phyloP scores from a whole-genome alignment of 1,140 invertebrate genomes.

The Sitophilus oryzae region DNA sequence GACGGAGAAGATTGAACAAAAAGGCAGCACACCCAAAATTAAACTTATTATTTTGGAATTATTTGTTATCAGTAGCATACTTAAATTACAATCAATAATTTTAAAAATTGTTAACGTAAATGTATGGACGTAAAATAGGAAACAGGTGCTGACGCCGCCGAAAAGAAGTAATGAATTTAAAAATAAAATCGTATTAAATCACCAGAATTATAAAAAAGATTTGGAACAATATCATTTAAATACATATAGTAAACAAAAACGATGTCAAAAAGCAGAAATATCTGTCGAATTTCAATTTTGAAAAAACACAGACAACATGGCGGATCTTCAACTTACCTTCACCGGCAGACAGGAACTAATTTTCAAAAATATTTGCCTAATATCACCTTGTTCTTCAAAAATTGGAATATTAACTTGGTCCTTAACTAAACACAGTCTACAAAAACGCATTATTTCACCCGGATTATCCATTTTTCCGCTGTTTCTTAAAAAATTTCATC shows the following conservation, averaged over 20 bases:
- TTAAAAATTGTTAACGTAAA: no score
- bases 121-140: no score
- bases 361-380: constrained; percentile 53
- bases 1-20: no score
- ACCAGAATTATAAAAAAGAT: no score
- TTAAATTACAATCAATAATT: no score
- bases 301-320: constrained; percentile 40
- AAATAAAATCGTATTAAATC: no score
- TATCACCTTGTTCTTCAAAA: constrained; percentile 51
- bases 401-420: constrained; percentile 53
- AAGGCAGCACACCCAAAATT: no score
- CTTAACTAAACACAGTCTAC: constrained; percentile 55
- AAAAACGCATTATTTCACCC: constrained; percentile 50
- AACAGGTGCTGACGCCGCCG: no score
- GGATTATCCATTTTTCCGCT: constrained; percentile 32
- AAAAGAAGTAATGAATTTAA: no score
- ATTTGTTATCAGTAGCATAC: no score
- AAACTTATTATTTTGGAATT: no score
- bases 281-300: constrained; percentile 35
- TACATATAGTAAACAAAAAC: constrained; percentile 25
- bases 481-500: constrained; percentile 29
- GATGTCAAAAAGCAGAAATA: constrained; percentile 29
- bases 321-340: constrained; percentile 52
- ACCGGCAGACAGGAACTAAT: constrained; percentile 55
- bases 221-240: no score